phyloP scores from a whole-genome alignment of 1,140 invertebrate species.

The Hylyphantes graminicola region DNA sequence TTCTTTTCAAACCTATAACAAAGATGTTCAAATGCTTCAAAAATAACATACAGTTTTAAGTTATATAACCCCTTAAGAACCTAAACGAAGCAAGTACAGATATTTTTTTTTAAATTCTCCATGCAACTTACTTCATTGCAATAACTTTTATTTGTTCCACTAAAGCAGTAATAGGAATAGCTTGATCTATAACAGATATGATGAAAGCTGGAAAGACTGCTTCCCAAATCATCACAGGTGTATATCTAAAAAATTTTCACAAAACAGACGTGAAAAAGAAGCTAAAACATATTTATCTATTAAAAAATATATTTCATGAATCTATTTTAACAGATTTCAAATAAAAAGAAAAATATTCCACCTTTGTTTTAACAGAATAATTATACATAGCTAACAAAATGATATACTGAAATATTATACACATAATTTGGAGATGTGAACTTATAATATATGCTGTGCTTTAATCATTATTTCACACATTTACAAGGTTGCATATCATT shows the following conservation, averaged over 20 bases:
- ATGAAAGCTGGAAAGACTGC: conserved; percentile 77
- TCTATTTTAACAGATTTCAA: conserved; percentile 3
- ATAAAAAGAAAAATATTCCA: too few species aligned
- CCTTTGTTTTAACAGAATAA: too few species aligned
- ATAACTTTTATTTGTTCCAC: conserved; percentile 79
- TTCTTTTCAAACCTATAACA: too few species aligned
- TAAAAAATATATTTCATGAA: background rate
- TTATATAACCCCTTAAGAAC: too few species aligned
- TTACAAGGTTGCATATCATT: too few species aligned
- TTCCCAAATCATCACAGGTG: conserved; percentile 78
- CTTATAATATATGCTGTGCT: too few species aligned
- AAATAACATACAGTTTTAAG: too few species aligned
- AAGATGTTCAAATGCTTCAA: too few species aligned
- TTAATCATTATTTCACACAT: too few species aligned
- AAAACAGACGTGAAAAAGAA: background rate
- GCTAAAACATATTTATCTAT: background rate
- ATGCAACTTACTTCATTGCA: conserved; percentile 66
- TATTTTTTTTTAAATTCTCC: background rate
- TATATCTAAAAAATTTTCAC: conserved; percentile 70
- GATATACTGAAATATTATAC: too few species aligned
- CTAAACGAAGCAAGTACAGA: background rate
- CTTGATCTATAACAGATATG: conserved; percentile 70
- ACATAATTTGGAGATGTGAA: too few species aligned
- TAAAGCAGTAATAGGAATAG: conserved; percentile 64
- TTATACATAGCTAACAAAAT: too few species aligned